Conservation (phyloP, 2,113 vertebrate genomes). For the western clawed frog (Xenopus tropicalis) region UCB_Xtro_10.0 CM004447.2:111877001-111877500, state of each 20-base stretch:
- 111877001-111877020: no score
- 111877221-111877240: slow-evolving; percentile 86
- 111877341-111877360: slow-evolving; percentile 55
- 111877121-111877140: slow-evolving; percentile 89
- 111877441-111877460: no score
- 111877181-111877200: slow-evolving; percentile 88
- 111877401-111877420: neutral
- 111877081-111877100: no score
- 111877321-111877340: slow-evolving; percentile 79
- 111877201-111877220: slow-evolving; percentile 92
- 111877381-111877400: neutral
- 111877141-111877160: slow-evolving; percentile 79
- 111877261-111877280: slow-evolving; percentile 90
- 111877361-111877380: neutral
- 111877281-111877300: slow-evolving; percentile 86
- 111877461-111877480: no score
- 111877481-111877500: no score
- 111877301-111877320: slow-evolving; percentile 81
- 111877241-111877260: slow-evolving; percentile 86
- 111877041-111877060: no score
- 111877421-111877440: no score
- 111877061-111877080: no score
- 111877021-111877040: no score
- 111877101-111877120: slow-evolving; percentile 72
- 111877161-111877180: slow-evolving; percentile 89